These are phyloP conservation scores for Gryllus bimaculatus DNA, from an alignment of 1,140 invertebrate species.

Conservation along the genomic window DNA sequence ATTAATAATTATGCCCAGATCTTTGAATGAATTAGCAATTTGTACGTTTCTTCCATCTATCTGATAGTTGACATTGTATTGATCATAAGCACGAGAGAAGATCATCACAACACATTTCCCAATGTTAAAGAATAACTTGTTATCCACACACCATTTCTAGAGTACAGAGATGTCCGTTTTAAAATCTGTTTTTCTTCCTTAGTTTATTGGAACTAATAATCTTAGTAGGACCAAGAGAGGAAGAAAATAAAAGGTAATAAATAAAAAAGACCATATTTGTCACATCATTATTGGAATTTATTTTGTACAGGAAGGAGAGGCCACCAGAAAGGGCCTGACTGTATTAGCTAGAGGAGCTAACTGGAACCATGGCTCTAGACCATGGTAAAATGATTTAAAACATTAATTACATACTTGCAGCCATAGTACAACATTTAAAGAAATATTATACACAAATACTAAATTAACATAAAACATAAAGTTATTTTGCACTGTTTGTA, in stretches of 20 bases:
- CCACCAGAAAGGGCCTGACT: conserved; percentile 18
- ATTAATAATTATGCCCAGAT: no score
- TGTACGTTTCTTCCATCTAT: no score
- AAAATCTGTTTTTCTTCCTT: no score
- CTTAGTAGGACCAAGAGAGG: neutral
- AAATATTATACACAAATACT: neutral
- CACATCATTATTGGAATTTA: conserved; percentile 11
- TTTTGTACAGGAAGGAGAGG: conserved; percentile 18
- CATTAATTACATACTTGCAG: conserved; percentile 13
- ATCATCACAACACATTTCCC: no score
- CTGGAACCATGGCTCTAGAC: conserved; percentile 12
- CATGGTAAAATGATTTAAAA: conserved; percentile 15
- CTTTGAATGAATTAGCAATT: no score
- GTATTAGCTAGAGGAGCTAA: conserved; percentile 20
- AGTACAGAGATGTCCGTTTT: no score
- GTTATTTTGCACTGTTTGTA: conserved; percentile 9
- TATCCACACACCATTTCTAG: no score
- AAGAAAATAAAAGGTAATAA: neutral
- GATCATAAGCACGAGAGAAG: no score
- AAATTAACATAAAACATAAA: conserved; percentile 7
- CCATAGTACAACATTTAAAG: conserved; percentile 15
- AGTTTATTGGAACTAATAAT: no score
- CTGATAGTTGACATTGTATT: no score
- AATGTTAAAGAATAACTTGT: no score
- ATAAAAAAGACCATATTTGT: neutral